Conservation (phyloP, 2,888 invertebrate species). For the Plagodis dolabraria region DNA sequence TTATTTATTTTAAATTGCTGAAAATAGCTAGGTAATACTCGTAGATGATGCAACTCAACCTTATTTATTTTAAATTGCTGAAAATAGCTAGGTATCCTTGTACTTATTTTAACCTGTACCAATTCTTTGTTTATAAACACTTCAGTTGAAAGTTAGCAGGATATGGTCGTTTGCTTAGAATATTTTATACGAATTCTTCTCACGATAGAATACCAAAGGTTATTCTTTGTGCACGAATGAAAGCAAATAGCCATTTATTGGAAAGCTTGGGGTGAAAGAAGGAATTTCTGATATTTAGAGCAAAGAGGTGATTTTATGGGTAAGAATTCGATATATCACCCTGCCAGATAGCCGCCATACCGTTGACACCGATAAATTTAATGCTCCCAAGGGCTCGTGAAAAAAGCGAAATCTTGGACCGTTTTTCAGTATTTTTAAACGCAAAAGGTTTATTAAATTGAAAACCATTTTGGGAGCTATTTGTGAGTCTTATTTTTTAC, state of each 20-base stretch:
- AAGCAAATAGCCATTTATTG: slow-evolving; percentile 35
- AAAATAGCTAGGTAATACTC: too few relatives aligned
- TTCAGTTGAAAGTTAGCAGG: slow-evolving; percentile 3
- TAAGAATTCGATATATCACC: slow-evolving; percentile 28
- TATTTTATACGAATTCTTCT: slow-evolving; percentile 8
- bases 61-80: too few relatives aligned
- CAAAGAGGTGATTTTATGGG: slow-evolving; percentile 26
- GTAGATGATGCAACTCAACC: too few relatives aligned
- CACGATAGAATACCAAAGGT: slow-evolving; percentile 26
- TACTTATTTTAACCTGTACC: not conserved
- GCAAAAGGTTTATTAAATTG: too few relatives aligned
- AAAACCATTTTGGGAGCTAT: too few relatives aligned
- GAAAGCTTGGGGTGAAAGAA: slow-evolving; percentile 26
- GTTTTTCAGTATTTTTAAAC: too few relatives aligned
- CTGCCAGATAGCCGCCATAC: slow-evolving; percentile 18
- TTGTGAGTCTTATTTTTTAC: too few relatives aligned
- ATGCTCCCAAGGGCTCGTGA: not conserved
- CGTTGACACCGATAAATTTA: slow-evolving; percentile 9
- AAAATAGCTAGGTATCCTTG: too few relatives aligned
- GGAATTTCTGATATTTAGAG: slow-evolving; percentile 30
- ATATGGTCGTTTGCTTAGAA: slow-evolving; percentile 12
- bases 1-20: too few relatives aligned
- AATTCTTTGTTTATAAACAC: not conserved
- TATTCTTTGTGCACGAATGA: slow-evolving; percentile 26
- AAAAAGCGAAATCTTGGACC: not conserved